Evolutionary conservation across 2,113 vertebrate genomes (phyloP), one percentile per base, ranked within the genome.

Genomic region (Crotalus tigris): DNA sequence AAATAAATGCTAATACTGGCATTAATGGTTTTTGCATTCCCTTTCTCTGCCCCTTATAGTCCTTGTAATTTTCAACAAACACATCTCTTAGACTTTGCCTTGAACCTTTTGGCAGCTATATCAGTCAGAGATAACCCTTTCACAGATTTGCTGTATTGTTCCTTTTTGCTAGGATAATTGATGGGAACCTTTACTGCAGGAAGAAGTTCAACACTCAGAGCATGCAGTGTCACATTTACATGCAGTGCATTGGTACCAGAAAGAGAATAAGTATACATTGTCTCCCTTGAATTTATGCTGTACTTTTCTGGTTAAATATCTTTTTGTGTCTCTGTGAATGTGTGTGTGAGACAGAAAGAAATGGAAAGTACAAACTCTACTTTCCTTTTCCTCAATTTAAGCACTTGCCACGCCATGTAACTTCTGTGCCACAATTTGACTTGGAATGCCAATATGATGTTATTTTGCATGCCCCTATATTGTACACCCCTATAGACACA

Each of bases 161-260:
- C 19, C 46, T 94, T 75, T 19, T 24, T 88, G 39, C 1, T 94
- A 99, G 98, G 96, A 94, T 96, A 3, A 90, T 98, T 1, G 98
- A 99, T 0, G 98, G 98, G 24, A 96, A 97, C 98, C 98, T 0
- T 94, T 99, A 92, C 90, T 99, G 94, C 96, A 12, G 91, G 98
- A 98, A 0, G 94, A 92, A 46, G 95, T 17, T 9, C 92, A 91
- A 81, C 96, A 69, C 85, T 98, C 98, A 0, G 85, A 97, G 81
- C 98, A 98, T 0, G 97, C 99, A 95, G 98, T 98, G 0, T 46
- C 46, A 0, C 95, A 98, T 91, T 97, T 99, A 81, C 97, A 98
- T 8, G 98, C 98, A 10, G 98, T 97, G 23, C 97, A 97, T 92
- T 99, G 98, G 98, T 98, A 98, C 95, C 98, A 98, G 1, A 96